Conservation (phyloP, 2,797 vertebrate species). For the Falco peregrinus region DNA sequence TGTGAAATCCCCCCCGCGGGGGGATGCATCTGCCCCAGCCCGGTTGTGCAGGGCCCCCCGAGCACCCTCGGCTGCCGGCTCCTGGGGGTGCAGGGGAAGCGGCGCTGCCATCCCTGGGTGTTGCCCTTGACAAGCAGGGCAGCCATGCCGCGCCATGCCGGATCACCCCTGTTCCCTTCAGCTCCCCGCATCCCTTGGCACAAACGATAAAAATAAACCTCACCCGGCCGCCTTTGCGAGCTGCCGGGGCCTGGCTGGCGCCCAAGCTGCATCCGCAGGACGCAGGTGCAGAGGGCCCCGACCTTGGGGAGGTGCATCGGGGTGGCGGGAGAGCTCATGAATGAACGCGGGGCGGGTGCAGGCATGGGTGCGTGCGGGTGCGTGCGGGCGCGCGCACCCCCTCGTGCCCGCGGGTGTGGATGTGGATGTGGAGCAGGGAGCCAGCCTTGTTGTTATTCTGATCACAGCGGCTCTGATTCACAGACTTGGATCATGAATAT, state of each 20-base stretch:
- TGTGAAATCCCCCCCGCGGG: rapidly evolving
- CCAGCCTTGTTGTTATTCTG: constrained; percentile 75
- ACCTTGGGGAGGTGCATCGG: constrained; percentile 60
- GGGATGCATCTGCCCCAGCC: neutral
- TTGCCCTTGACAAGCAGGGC: neutral
- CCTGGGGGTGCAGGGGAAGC: neutral
- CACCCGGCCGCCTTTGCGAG: neutral
- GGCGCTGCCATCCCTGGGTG: neutral
- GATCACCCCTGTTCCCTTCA: neutral
- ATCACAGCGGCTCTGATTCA: constrained; percentile 78
- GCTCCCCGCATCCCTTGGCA: neutral
- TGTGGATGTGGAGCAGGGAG: neutral
- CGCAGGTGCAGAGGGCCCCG: constrained; percentile 6
- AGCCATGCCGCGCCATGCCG: neutral
- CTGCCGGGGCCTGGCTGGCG: neutral
- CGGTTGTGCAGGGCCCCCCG: rapidly evolving
- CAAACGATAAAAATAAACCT: neutral
- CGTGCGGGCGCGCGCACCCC: neutral
- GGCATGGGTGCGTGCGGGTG: neutral
- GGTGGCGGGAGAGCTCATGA: constrained; percentile 27
- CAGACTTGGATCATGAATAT: constrained; percentile 83
- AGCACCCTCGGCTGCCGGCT: rapidly evolving
- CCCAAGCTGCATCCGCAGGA: neutral
- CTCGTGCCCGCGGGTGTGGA: neutral
- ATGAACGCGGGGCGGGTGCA: neutral